Conservation (phyloP, 1,140 invertebrate genomes). For the Paraescarpia echinospica region DNA sequence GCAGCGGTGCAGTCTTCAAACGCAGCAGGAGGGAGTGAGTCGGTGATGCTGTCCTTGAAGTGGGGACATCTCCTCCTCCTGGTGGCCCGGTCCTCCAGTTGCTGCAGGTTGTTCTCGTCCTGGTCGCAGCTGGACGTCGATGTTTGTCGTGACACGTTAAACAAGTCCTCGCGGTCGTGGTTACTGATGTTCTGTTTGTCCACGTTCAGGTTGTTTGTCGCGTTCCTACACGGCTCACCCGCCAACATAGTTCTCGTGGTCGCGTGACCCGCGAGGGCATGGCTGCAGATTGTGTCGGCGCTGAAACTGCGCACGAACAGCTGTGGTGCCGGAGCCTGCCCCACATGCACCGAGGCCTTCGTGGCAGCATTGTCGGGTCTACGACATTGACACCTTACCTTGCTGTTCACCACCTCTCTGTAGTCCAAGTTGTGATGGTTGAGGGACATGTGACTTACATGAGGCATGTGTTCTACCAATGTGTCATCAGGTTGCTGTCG, state of each 20-base stretch:
- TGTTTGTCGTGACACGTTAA: slow-evolving; percentile 8
- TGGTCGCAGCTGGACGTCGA: slow-evolving; percentile 8
- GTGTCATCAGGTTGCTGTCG: neutral
- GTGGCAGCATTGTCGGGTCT: neutral
- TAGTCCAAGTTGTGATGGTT: neutral
- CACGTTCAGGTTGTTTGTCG: neutral
- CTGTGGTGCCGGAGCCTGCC: neutral
- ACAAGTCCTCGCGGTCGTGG: neutral
- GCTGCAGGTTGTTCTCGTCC: slow-evolving; percentile 1
- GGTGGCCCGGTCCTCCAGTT: neutral
- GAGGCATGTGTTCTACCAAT: neutral
- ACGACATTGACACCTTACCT: neutral
- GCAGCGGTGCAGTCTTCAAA: neutral
- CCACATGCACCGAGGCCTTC: neutral
- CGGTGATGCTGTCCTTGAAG: neutral
- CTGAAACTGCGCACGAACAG: neutral
- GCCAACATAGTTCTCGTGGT: neutral
- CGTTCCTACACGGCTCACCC: neutral
- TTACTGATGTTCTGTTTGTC: neutral
- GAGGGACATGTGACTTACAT: neutral
- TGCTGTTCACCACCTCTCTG: neutral
- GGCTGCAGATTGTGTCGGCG: neutral
- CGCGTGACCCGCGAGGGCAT: neutral
- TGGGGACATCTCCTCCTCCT: neutral
- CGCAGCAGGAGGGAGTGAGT: neutral